These are phyloP conservation scores for Kradibia gibbosae DNA, from an alignment of 1,140 invertebrate genomes.

Conservation along the genomic window DNA sequence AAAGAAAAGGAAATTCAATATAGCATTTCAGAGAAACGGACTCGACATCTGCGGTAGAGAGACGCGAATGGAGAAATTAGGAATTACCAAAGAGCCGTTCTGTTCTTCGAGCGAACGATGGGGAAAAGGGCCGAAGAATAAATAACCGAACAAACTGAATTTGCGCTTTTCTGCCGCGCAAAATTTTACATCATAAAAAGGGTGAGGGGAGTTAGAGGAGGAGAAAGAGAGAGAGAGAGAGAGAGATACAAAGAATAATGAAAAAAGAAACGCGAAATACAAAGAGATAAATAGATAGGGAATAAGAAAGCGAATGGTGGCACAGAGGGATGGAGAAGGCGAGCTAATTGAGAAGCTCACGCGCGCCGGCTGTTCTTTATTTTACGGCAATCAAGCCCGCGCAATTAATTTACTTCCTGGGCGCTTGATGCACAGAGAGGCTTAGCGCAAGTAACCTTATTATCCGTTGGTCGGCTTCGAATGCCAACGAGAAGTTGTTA, in stretches of 20 bases:
- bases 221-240: no score
- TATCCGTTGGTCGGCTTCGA: background rate
- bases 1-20: background rate
- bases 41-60: background rate
- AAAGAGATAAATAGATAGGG: no score
- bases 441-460: background rate
- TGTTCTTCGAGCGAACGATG: background rate
- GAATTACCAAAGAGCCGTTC: background rate
- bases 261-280: no score
- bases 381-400: background rate
- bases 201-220: no score
- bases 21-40: background rate
- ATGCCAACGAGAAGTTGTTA: background rate
- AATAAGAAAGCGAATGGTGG: no score
- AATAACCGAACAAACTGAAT: constrained; percentile 2
- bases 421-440: background rate
- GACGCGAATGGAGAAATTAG: constrained; percentile 24
- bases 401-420: constrained; percentile 12
- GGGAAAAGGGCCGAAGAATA: background rate
- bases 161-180: background rate
- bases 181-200: constrained; percentile 11
- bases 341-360: constrained; percentile 22
- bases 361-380: background rate
- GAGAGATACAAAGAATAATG: no score
- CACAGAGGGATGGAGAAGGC: no score